Conservation (phyloP, 2,888 invertebrate species). For the Chesias legatella region DNA sequence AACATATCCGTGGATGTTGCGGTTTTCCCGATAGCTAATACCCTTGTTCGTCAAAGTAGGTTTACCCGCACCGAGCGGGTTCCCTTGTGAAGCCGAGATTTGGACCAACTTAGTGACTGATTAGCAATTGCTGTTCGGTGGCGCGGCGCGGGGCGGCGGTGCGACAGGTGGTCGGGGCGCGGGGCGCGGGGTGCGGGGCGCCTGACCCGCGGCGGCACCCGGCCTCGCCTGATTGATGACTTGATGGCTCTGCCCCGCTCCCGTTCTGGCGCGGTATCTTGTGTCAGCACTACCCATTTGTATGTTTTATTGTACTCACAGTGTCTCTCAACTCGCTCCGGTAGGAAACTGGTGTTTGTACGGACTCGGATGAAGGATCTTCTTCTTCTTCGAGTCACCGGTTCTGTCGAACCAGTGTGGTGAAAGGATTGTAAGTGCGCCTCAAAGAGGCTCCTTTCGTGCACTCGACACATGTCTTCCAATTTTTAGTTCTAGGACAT, state of each 20-base stretch:
- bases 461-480: too few relatives aligned
- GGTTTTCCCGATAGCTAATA: constrained; percentile 48
- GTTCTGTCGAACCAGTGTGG: too few relatives aligned
- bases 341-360: constrained; percentile 1
- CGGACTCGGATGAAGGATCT: too few relatives aligned
- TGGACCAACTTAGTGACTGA: constrained; percentile 77
- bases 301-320: constrained; percentile 26
- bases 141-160: constrained; percentile 73
- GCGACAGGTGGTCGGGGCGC: constrained; percentile 73
- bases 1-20: constrained; percentile 37
- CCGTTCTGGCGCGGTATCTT: constrained; percentile 48
- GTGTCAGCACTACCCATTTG: constrained; percentile 42
- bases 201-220: constrained; percentile 63
- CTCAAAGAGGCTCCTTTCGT: too few relatives aligned
- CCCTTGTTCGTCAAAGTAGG: constrained; percentile 69
- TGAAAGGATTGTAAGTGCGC: too few relatives aligned
- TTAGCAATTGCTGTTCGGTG: constrained; percentile 72
- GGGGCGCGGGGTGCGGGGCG: constrained; percentile 44
- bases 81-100: constrained; percentile 69
- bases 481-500: too few relatives aligned
- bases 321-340: constrained; percentile 11
- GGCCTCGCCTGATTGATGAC: constrained; percentile 60
- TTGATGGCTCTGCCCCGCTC: constrained; percentile 40
- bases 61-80: constrained; percentile 53
- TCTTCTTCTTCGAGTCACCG: too few relatives aligned